Evolutionary conservation across 2,888 invertebrate genomes (phyloP).

Genomic region (Adineta ricciae): DNA sequence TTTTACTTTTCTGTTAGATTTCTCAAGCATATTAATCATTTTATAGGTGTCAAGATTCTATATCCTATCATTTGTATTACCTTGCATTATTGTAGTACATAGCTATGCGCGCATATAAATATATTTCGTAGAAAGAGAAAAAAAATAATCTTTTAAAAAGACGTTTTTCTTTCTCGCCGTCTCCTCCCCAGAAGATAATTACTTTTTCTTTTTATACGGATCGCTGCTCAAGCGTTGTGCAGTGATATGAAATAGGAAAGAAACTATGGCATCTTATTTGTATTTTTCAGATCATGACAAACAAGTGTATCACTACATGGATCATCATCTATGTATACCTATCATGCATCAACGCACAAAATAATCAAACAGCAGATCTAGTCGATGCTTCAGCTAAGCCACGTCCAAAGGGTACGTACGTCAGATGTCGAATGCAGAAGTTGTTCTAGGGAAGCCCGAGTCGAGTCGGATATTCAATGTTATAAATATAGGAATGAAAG

Average conservation of each 20-base stretch:
- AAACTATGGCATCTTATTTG: neutral
- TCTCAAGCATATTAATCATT: no score
- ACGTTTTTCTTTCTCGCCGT: neutral
- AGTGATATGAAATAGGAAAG: neutral
- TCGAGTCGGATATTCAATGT: no score
- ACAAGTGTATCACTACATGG: neutral
- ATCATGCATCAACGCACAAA: neutral
- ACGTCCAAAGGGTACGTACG: neutral
- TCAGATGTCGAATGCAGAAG: neutral
- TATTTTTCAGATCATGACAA: neutral
- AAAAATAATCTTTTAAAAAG: neutral
- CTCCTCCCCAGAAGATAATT: neutral
- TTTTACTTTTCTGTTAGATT: no score
- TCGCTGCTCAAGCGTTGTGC: neutral
- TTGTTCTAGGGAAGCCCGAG: no score
- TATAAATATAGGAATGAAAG: no score
- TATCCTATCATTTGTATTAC: no score
- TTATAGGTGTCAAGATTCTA: no score
- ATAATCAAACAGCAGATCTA: neutral
- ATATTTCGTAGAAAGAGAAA: no score
- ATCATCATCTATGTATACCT: neutral
- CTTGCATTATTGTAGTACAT: no score
- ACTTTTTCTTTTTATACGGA: neutral
- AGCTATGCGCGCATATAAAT: no score
- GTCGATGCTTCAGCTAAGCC: neutral